Percentiles rank a stretch among this genome's conserved stretches.
These are phyloP conservation scores for Bedellia somnulentella DNA, from an alignment of 2,888 invertebrate species.

Conservation along the genomic window DNA sequence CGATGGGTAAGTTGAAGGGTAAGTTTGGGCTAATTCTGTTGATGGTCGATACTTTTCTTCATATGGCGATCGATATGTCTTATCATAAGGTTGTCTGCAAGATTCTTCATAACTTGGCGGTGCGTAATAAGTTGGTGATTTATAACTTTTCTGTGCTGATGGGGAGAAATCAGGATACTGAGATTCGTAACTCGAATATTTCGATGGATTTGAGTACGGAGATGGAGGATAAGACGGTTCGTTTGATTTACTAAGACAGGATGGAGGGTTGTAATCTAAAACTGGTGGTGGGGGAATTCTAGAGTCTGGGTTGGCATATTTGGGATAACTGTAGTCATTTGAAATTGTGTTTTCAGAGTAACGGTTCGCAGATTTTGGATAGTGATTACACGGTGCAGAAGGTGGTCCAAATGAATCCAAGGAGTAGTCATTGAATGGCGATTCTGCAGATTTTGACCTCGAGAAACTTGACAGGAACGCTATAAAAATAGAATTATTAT, in stretches of 20 bases:
- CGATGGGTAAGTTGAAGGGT: constrained; percentile 6
- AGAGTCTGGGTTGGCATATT: too few species aligned
- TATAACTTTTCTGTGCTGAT: too few species aligned
- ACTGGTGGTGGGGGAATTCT: not conserved
- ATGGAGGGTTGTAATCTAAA: not conserved
- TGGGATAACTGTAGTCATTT: too few species aligned
- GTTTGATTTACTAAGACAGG: too few species aligned
- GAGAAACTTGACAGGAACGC: constrained; percentile 12
- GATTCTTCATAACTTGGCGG: not conserved
- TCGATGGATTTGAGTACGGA: constrained; percentile 5
- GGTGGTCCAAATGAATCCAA: too few species aligned
- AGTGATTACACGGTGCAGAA: too few species aligned
- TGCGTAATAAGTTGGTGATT: too few species aligned
- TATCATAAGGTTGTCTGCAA: not conserved
- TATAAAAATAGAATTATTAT: constrained; percentile 7
- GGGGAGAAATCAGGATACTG: too few species aligned
- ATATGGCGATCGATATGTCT: not conserved
- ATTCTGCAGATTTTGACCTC: constrained; percentile 1
- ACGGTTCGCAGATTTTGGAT: too few species aligned
- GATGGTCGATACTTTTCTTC: not conserved
- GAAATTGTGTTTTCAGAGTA: too few species aligned
- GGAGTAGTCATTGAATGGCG: too few species aligned
- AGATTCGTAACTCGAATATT: constrained; percentile 11
- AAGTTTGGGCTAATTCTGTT: not conserved
- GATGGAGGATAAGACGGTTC: constrained; percentile 5